Evolutionary conservation across 2,888 invertebrate genomes (phyloP), one percentile per base, ranked within the genome.

Genomic region (Exocentrus adspersus): DNA sequence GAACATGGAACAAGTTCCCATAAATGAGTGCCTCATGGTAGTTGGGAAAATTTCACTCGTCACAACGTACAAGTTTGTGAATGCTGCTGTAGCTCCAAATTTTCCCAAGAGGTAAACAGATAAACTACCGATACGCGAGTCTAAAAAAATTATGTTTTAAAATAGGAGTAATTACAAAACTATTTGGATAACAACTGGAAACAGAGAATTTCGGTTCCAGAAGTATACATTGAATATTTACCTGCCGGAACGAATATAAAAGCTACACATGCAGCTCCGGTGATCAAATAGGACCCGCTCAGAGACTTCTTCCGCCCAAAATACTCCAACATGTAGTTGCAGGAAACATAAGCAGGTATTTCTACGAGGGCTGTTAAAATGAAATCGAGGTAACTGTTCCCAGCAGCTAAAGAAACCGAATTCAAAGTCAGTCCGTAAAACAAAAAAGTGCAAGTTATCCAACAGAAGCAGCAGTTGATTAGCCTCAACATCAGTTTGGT

Each of bases 361-460:
- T 93, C 93, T 12, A 91, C 87, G 50, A 88, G 75, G 0, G 87
- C 84, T 0, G 89, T 89, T 56, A 90, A 79, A 17, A 92, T 89
- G 75, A 92, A 94, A 81, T 93, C 93, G 10, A 91, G 80, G 78
- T 93, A 93, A 73, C 88, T 88, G 79, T 92, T 89, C 1, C 92
- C 93, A 14, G 88, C 88, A n/a, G 88, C 88, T 50, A 94, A 81
- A 0, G 90, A 86, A 1, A 92, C 92, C 0, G 93, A 89, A 81
- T 92, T 92, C 57, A 94, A 85, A 0, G 92, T 92, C 37, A 94
- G 81, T 0, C 94, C 94, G 75, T 92, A 93, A 80, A 92, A 94
- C 16, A 93, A 89, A 67, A 93, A 89, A 0, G 91, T 90, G 73
- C 90, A 89, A 0, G 92, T 89, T 12, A 92, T 87, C 92, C 92